Evolutionary conservation across 2,888 invertebrate genomes (phyloP), one percentile per base, ranked within the genome.

Genomic region (Cantharis flavilabris): DNA sequence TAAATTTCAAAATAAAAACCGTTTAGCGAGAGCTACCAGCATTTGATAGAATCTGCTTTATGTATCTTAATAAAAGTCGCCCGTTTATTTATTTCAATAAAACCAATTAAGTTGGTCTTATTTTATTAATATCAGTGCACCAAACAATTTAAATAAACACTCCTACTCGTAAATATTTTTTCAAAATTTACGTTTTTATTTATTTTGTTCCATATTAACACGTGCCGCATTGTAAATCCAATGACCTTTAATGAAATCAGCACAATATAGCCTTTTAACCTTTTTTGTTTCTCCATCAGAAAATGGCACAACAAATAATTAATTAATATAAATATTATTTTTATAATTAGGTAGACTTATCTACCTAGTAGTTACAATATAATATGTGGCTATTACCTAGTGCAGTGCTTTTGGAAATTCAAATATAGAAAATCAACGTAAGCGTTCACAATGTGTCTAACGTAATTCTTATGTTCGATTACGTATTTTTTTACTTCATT

Each of bases 181-280:
- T 23, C 65, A 4, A 67, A 67, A n/a, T 23, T 23, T 26, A 26
- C 65, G n/a, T n/a, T 23, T 23, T 65, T 23, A 14, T 18, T 20
- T 20, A 65, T 65, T 33, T 33, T 33, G 16, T 20, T 28, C 30
- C 10, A 33, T 18, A 33, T 65, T n/a, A 73, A 73, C 67, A 73
- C 72, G 72, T 73, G 72, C 67, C 72, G 20, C 33, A 49, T 67
- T 62, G 67, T 73, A 73, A 73, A 67, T 67, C 67, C 72, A 67
- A 73, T 73, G 69, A 73, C 72, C 69, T 69, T 33, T 65, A 64
- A 65, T 73, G 67, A 69, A 73, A 73, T 73, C 65, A 73, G 23
- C 23, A 62, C 49, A 67, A 67, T 69, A 63, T 73, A 69, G n/a
- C 72, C 72, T 67, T 49, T 73, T 73, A 73, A 73, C 72, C 72